Evolutionary conservation across 2,888 invertebrate species (phyloP), one percentile per base, ranked within the genome.

Genomic region (Chrysolina haemoptera): DNA sequence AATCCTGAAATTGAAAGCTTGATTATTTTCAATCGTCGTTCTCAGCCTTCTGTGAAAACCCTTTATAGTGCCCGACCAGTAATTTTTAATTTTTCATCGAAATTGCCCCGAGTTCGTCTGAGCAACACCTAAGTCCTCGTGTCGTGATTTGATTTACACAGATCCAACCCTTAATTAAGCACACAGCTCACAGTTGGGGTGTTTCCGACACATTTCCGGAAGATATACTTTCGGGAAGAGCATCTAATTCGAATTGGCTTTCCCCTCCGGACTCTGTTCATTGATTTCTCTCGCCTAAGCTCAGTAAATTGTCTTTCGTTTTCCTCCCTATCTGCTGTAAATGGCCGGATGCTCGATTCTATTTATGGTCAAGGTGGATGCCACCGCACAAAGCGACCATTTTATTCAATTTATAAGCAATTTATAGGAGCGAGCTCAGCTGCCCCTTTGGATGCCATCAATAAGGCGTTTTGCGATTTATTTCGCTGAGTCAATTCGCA

Each of bases 201-300:
- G 68, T 83, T 84, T 82, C 83, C 82, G 82, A 81, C 82, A 82
- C 84, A 85, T 85, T 85, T 85, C 83, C 83, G 79, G 82, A 80
- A 81, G 80, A 79, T 79, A 80, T 80, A 79, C 78, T 82, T 76
- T 71, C 71, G 74, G 78, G 80, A 80, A 85, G 84, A 85, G 83
- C 83, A 85, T 86, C 85, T 85, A 86, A 85, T 85, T 84, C 85
- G 81, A 81, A 84, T 84, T 82, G 82, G 82, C 76, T 75, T 77
- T 71, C 75, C 80, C 81, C 77, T 74, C 70, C 66, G 69, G 68
- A 72, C 76, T 79, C 80, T 85, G 85, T 86, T 86, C 87, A 87
- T 87, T 87, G 87, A 87, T 87, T 87, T 86, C 85, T 84, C 84
- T 82, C 80, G 81, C 81, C 81, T 85, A 86, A 87, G 85, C 86